These are phyloP conservation scores for Phalacrocorax aristotelis DNA, from an alignment of 2,113 vertebrate genomes.

Conservation along the genomic window DNA sequence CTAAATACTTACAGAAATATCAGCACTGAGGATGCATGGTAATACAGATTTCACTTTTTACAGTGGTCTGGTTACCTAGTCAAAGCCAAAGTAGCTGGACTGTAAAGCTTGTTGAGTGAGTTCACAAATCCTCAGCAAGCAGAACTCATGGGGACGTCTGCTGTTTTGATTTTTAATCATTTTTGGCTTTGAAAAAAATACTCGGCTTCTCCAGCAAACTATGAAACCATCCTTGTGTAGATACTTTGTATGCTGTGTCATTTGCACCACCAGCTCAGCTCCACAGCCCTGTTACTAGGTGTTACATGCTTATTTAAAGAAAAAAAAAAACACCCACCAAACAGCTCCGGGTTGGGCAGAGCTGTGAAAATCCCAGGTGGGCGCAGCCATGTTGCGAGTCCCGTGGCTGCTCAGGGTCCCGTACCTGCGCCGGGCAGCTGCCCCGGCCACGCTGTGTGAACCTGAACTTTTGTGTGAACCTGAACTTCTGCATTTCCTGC, in stretches of 20 bases:
- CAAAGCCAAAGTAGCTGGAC: not conserved
- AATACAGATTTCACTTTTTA: not conserved
- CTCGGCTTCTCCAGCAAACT: rapidly evolving
- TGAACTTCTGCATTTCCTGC: constrained; percentile 64
- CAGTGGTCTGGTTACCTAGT: not conserved
- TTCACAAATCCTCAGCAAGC: not conserved
- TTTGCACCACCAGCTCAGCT: not conserved
- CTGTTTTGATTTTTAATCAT: not conserved
- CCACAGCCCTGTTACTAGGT: not conserved
- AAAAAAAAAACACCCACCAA: not conserved
- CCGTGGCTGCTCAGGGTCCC: not conserved
- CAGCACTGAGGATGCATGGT: not conserved
- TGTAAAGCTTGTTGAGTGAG: not conserved
- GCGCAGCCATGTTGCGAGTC: rapidly evolving
- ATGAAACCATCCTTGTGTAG: not conserved
- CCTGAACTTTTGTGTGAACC: constrained; percentile 55
- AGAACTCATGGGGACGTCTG: not conserved
- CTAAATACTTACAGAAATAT: not conserved
- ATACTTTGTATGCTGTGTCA: not conserved
- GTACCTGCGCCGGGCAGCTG: not conserved
- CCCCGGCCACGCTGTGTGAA: not conserved
- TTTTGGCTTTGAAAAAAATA: not conserved
- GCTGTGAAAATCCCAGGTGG: rapidly evolving
- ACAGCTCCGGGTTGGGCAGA: not conserved
- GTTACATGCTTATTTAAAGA: not conserved